These are phyloP conservation scores for Oreonectes daqikongensis DNA, from an alignment of 2,797 vertebrate genomes.

Conservation along the genomic window DNA sequence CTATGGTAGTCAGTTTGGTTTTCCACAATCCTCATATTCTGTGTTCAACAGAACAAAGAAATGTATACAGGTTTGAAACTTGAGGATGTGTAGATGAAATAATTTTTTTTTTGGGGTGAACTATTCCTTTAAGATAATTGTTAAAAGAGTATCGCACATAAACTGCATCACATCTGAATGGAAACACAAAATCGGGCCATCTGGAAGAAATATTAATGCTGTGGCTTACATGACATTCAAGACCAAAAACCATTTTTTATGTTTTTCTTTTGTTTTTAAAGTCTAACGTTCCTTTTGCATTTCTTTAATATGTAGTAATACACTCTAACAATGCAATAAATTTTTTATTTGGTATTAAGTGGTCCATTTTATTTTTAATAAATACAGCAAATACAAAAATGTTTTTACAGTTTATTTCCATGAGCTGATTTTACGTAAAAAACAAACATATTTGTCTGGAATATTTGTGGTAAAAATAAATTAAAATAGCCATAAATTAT, in stretches of 20 bases:
- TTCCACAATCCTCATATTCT: no score
- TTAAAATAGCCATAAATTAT: neutral
- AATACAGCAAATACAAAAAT: neutral
- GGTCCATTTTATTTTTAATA: neutral
- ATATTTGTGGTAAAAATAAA: neutral
- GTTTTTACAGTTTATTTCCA: neutral
- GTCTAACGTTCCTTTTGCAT: slow-evolving; percentile 44
- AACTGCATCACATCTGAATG: slow-evolving; percentile 13
- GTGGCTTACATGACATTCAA: slow-evolving; percentile 24
- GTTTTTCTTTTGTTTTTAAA: slow-evolving; percentile 24
- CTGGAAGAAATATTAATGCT: slow-evolving; percentile 14
- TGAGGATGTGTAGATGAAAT: no score
- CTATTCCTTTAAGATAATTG: neutral
- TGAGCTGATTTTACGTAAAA: neutral
- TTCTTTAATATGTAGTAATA: slow-evolving; percentile 65
- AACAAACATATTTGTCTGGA: neutral
- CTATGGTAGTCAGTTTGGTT: no score
- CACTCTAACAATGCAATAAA: slow-evolving; percentile 77
- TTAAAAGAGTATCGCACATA: neutral
- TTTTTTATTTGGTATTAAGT: slow-evolving; percentile 48
- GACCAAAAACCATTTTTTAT: slow-evolving; percentile 48
- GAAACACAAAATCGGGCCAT: slow-evolving; percentile 32
- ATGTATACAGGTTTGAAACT: no score
- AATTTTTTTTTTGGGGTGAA: no score
- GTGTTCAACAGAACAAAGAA: no score